Evolutionary conservation across 2,797 vertebrate species (phyloP), one percentile per base, ranked within the genome.

Genomic region (Trachops cirrhosus): DNA sequence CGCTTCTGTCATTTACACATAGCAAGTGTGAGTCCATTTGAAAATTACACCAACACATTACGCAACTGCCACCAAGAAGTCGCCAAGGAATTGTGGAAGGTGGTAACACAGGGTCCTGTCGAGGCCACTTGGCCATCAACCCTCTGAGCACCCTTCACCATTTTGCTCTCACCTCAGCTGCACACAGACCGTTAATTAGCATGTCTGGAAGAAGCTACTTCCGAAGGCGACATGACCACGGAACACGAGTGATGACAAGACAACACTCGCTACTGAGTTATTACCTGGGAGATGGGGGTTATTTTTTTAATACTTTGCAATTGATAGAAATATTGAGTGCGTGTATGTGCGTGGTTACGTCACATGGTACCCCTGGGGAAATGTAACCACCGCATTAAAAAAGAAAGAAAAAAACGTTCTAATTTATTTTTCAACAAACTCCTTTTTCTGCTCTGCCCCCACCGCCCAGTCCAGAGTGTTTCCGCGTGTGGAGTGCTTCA

Each of bases 391-490:
- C 50, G 39, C 86, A 67, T 64, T 64, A 91, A 21, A 26, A 64
- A 93, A 22, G 22, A 54, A 54, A 54, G 52, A 26, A 34, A 50
- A 50, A 93, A 39, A 19, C 0, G 32, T 94, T 90, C 24, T 88
- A 73, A 68, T 92, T 92, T 96, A 22, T 59, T 73, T 44, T 64
- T 32, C 32, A 88, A 21, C 26, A 37, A 37, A 37, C 75, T 83
- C 37, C 93, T 97, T 96, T 80, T 96, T 93, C 93, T 97, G 71
- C 83, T 97, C 54, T 96, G 86, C 41, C 41, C 96, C 67, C 52
- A 9, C 34, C 19, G 21, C 41, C 70, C 44, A 12, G 37, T 71
- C 80, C 62, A 87, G 41, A 46, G 16, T 86, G 16, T 89, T 54
- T 85, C 84, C 96, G 1, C 48, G 37, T 83, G 59, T 96, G 67